These are phyloP conservation scores for Thyatira batis DNA, from an alignment of 2,888 invertebrate species.

Conservation along the genomic window DNA sequence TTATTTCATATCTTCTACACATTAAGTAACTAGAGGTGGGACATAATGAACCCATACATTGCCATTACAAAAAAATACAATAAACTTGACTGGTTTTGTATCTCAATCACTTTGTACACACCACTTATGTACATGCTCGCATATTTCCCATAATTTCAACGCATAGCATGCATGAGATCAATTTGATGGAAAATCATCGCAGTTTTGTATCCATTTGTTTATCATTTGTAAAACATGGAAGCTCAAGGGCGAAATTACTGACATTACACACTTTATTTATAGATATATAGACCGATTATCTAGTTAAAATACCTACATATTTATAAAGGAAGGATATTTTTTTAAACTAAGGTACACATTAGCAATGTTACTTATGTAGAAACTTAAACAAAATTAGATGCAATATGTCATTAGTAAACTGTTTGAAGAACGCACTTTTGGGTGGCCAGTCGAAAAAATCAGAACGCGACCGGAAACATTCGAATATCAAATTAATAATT, in stretches of 20 bases:
- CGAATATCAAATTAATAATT: constrained; percentile 60
- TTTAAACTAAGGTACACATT: no score
- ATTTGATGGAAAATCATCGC: background rate
- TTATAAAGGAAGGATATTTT: no score
- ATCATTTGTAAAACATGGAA: background rate
- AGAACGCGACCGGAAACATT: constrained; percentile 60
- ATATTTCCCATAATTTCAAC: background rate
- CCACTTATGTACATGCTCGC: background rate
- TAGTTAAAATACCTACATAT: background rate
- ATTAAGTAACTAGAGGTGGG: no score
- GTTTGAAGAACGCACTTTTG: constrained; percentile 11
- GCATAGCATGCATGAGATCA: background rate
- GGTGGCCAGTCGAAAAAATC: constrained; percentile 43
- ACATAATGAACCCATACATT: no score
- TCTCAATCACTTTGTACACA: background rate
- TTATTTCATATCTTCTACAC: no score
- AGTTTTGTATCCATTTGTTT: background rate
- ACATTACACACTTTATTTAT: background rate
- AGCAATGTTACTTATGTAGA: no score
- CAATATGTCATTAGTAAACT: background rate
- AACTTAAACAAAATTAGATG: background rate
- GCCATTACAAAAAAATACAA: no score
- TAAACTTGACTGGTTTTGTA: background rate
- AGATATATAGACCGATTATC: background rate
- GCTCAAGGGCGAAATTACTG: background rate